phyloP scores from a whole-genome alignment of 1,140 invertebrate genomes.

The Pinna nobilis region DNA sequence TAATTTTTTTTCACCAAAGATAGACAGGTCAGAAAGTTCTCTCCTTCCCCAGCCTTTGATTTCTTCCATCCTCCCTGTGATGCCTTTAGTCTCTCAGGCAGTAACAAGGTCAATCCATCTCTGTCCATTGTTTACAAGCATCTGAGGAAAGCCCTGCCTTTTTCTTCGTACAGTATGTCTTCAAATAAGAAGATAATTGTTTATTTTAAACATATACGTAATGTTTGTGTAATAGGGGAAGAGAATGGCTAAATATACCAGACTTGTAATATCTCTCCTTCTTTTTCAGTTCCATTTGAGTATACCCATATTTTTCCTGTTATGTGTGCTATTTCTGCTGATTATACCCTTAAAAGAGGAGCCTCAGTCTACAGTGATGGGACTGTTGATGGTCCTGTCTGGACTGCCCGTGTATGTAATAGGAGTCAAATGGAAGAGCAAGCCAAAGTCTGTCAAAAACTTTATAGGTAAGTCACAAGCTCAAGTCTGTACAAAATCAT shows the following conservation, averaged over 20 bases:
- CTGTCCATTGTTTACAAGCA: no score
- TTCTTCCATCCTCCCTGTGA: no score
- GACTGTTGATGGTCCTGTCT: slow-evolving; percentile 79
- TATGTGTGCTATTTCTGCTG: slow-evolving; percentile 93
- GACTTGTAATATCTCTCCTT: background rate
- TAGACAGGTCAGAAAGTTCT: no score
- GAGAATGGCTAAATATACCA: no score
- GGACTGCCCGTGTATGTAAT: slow-evolving; percentile 79
- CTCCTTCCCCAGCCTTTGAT: no score
- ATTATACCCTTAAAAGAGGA: slow-evolving; percentile 95
- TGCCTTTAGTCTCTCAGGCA: no score
- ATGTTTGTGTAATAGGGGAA: background rate
- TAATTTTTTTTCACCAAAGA: no score
- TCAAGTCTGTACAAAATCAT: no score
- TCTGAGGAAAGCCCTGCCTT: no score
- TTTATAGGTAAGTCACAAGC: slow-evolving; percentile 83
- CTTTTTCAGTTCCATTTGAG: slow-evolving; percentile 81
- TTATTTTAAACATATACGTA: background rate
- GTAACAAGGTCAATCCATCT: no score
- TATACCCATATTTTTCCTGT: slow-evolving; percentile 92
- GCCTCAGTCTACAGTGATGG: slow-evolving; percentile 92
- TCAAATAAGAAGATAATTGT: background rate
- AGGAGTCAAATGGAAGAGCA: slow-evolving; percentile 78
- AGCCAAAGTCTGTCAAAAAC: slow-evolving; percentile 81
- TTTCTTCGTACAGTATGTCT: no score